Base-by-base conservation (phyloP, 2,113 vertebrate genomes). In the Felis chaus region DNA sequence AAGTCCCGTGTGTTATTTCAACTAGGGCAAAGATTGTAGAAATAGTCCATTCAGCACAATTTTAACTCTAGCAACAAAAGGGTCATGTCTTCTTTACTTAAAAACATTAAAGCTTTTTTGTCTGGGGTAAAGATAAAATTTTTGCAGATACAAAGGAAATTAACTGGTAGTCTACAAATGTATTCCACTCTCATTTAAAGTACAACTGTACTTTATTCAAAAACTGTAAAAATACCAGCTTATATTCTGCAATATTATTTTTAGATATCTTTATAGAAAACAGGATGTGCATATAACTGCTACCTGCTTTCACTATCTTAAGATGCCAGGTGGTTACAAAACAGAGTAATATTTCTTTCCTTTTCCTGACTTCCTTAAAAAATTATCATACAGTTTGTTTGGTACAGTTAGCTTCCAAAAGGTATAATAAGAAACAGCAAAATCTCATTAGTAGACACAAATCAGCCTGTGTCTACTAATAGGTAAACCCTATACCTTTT, bases 61-160 rank as follows among this genome's bases (percentile, higher is more conserved):
- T 91, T 89, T 55, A 82, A 50, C 61, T 92, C 76, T 65, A 76
- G 55, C 25, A 19, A 83, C 61, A 89, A 87, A 94, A 94, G 23
- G 63, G 68, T 81, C 36, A 63, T 41, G 18, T 57, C 33, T 89
- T 81, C 50, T 90, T 93, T 87, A 76, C 8, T 85, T 90, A 94
- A 93, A 97, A 89, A 53, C 39, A 90, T 95, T 48, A 86, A 94
- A 41, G 13, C 18, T 91, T 97, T 91, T 97, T 74, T 73, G 33
- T 91, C 29, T 92, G 36, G 61, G 3, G 9, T 11, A 19, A 83
- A 83, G 48, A 36, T 14, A 36, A 57, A 65, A 78, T 36, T 78
- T 90, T 90, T 91, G 0, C 25, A 95, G 33, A n/a, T 82, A 79
- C 41, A 61, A 91, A 94, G 31, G 21, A 90, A 93, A 95, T 79